A percentile compares a stretch with the other conserved stretches of the same genome.
Conservation (phyloP, 2,888 invertebrate species). For the Suillia variegata region DNA sequence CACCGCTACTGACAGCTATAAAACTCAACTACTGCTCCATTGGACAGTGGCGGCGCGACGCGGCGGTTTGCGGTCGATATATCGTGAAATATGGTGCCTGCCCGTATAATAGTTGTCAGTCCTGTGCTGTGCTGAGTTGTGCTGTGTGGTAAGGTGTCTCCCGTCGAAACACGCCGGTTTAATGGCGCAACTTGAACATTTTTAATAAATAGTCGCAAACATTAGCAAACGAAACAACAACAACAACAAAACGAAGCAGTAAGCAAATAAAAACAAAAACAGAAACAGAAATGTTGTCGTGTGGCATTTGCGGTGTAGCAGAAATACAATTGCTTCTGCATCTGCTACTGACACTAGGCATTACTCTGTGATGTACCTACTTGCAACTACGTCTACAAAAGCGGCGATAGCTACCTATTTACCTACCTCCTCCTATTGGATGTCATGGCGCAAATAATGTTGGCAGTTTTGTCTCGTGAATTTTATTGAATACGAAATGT, state of each 20-base stretch:
- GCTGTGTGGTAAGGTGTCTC: no score
- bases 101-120: no score
- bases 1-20: slow-evolving; percentile 3
- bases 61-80: no score
- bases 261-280: no score
- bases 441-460: background rate
- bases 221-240: no score
- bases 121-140: no score
- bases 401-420: no score
- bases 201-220: background rate
- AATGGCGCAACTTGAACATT: background rate
- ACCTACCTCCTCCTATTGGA: no score
- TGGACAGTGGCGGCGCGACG: background rate
- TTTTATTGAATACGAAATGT: background rate
- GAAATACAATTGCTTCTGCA: no score
- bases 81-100: no score
- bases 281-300: background rate
- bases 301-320: background rate
- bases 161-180: background rate
- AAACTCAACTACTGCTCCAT: background rate
- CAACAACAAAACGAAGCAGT: no score
- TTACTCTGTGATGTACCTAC: background rate
- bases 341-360: background rate
- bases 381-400: no score
- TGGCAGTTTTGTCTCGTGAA: background rate